Percentiles rank a stretch among this genome's conserved stretches.
Evolutionary conservation across 2,888 invertebrate genomes (phyloP).

Genomic region (Eristalis pertinax): DNA sequence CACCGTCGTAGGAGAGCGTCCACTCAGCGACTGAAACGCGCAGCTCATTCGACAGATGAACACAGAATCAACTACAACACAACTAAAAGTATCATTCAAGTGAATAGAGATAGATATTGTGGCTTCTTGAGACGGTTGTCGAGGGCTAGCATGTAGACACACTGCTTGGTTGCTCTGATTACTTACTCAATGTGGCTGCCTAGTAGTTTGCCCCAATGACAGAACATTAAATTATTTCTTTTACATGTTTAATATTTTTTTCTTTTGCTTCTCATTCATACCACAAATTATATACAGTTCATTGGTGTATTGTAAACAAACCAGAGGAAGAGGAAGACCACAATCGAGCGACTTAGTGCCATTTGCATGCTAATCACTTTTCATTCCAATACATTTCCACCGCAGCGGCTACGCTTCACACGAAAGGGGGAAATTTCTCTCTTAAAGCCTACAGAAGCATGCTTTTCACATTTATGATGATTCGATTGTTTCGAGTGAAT

Average conservation of each 20-base stretch:
- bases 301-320: slow-evolving; percentile 11
- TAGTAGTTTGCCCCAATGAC: not conserved
- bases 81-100: slow-evolving; percentile 27
- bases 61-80: slow-evolving; percentile 29
- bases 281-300: not conserved
- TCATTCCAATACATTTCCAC: not conserved
- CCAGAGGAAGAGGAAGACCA: slow-evolving; percentile 1
- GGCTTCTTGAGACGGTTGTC: slow-evolving; percentile 35
- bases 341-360: not conserved
- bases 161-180: slow-evolving; percentile 27
- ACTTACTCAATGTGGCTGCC: not conserved
- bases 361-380: slow-evolving; percentile 23
- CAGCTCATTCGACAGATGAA: slow-evolving; percentile 29
- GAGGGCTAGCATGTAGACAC: slow-evolving; percentile 24
- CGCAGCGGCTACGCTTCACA: not conserved
- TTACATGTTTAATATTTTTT: not conserved
- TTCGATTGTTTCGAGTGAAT: not conserved
- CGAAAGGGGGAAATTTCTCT: not conserved
- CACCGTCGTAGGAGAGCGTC: slow-evolving; percentile 33
- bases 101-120: slow-evolving; percentile 41
- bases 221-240: slow-evolving; percentile 16
- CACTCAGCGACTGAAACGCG: slow-evolving; percentile 35
- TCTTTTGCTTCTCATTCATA: not conserved
- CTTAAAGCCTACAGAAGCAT: not conserved
- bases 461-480: not conserved